These are phyloP conservation scores for Aviceda subcristata DNA, from an alignment of 2,113 vertebrate genomes.

Conservation along the genomic window DNA sequence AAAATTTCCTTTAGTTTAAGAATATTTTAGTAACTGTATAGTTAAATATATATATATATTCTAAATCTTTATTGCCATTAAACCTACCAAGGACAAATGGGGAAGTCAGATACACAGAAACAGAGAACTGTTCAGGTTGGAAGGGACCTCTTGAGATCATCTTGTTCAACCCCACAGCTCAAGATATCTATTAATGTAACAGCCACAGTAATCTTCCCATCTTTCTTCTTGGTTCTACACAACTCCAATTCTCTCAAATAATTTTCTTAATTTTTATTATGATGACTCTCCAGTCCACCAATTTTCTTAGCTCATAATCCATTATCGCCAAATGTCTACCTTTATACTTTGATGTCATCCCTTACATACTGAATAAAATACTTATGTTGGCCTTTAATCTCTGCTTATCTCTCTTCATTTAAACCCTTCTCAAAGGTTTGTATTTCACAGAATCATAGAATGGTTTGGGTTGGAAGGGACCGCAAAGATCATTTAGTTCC, in stretches of 20 bases:
- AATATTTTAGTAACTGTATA: not conserved
- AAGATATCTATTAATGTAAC: not conserved
- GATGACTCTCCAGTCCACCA: not conserved
- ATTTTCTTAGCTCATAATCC: not conserved
- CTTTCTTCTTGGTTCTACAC: not conserved
- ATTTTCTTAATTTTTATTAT: not conserved
- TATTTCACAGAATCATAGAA: not conserved
- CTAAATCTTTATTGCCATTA: not conserved
- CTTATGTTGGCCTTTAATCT: not conserved
- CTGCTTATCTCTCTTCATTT: not conserved
- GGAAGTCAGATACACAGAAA: not conserved
- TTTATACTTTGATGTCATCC: not conserved
- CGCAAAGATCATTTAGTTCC: too few relatives aligned
- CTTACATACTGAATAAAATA: not conserved
- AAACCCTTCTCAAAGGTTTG: not conserved
- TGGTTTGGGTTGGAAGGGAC: too few relatives aligned
- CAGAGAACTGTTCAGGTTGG: not conserved
- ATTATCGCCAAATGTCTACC: not conserved
- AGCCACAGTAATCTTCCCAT: not conserved
- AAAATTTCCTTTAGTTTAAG: not conserved
- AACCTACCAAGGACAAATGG: not conserved
- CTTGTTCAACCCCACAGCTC: not conserved
- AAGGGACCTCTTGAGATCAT: not conserved
- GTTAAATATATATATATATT: not conserved
- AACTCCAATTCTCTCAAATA: not conserved